Evolutionary conservation across 2,888 invertebrate genomes (phyloP).

Genomic region (Anoplius nigerrimus): DNA sequence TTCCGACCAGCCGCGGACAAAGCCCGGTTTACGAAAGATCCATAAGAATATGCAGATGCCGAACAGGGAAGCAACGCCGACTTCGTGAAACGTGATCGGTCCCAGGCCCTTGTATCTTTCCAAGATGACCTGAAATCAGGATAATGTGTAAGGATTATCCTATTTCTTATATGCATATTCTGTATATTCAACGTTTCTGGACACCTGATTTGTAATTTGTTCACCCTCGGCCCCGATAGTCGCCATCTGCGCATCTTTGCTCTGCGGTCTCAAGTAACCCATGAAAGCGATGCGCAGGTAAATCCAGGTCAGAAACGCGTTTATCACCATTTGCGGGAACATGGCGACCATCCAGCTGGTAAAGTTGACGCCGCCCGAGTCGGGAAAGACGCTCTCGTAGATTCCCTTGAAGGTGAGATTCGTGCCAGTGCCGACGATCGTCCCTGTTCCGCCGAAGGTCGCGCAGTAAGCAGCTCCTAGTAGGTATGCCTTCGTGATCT

Average conservation of each 20-base stretch:
- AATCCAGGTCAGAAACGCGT: conserved; percentile 73
- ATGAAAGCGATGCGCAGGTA: conserved; percentile 73
- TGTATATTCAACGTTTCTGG: no score
- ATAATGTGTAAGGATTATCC: background rate
- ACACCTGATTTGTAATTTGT: conserved; percentile 63
- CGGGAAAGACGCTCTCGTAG: conserved; percentile 66
- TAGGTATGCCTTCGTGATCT: conserved; percentile 64
- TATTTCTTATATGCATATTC: background rate
- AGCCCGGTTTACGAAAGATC: conserved; percentile 78
- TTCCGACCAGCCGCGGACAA: conserved; percentile 78
- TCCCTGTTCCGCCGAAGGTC: conserved; percentile 74
- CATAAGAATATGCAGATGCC: conserved; percentile 76
- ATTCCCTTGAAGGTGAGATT: conserved; percentile 74
- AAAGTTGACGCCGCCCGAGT: conserved; percentile 70
- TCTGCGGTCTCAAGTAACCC: conserved; percentile 61
- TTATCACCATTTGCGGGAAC: conserved; percentile 75
- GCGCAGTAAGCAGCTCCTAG: conserved; percentile 68
- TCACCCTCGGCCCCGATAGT: conserved; percentile 62
- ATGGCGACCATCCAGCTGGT: conserved; percentile 76
- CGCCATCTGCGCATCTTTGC: conserved; percentile 55
- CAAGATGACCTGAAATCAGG: conserved; percentile 66
- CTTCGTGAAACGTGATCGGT: conserved; percentile 74
- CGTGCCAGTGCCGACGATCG: conserved; percentile 74
- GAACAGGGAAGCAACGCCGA: conserved; percentile 72
- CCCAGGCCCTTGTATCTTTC: conserved; percentile 75